Evolutionary conservation across 2,888 invertebrate species (phyloP).

Genomic region (Magallana nippona): DNA sequence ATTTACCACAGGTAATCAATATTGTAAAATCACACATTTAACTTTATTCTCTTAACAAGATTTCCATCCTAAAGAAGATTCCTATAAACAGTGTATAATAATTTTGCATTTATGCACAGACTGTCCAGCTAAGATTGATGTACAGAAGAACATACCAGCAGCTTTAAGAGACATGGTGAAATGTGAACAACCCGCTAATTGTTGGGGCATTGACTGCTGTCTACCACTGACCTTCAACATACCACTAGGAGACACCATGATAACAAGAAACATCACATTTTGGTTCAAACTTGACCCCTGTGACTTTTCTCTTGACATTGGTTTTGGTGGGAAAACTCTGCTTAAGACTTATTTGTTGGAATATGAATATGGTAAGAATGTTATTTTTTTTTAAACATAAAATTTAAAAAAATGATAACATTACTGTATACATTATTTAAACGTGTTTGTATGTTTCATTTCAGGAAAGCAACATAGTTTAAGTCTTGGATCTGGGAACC

Average conservation of each 20-base stretch:
- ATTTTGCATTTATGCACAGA: slow-evolving; percentile 19
- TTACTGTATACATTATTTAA: background rate
- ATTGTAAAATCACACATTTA: no score
- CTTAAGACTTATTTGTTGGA: slow-evolving; percentile 35
- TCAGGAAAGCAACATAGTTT: slow-evolving; percentile 40
- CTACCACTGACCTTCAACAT: slow-evolving; percentile 41
- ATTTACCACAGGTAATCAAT: no score
- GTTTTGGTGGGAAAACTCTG: slow-evolving; percentile 42
- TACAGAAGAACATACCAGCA: slow-evolving; percentile 36
- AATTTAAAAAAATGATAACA: no score
- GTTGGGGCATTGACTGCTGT: slow-evolving; percentile 45
- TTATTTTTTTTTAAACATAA: no score
- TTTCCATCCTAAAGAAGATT: no score
- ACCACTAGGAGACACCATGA: slow-evolving; percentile 41
- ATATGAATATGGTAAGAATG: slow-evolving; percentile 46
- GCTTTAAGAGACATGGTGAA: slow-evolving; percentile 40
- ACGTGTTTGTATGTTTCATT: background rate
- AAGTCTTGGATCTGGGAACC: slow-evolving; percentile 41
- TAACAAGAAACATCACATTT: slow-evolving; percentile 44
- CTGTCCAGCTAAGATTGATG: slow-evolving; percentile 44
- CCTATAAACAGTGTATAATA: no score
- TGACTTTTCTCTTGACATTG: slow-evolving; percentile 40
- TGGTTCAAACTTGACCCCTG: slow-evolving; percentile 45
- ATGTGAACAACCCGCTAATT: slow-evolving; percentile 44
- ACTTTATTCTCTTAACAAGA: no score